Conservation (phyloP, 2,888 invertebrate species). For the Dryococelus australis region DNA sequence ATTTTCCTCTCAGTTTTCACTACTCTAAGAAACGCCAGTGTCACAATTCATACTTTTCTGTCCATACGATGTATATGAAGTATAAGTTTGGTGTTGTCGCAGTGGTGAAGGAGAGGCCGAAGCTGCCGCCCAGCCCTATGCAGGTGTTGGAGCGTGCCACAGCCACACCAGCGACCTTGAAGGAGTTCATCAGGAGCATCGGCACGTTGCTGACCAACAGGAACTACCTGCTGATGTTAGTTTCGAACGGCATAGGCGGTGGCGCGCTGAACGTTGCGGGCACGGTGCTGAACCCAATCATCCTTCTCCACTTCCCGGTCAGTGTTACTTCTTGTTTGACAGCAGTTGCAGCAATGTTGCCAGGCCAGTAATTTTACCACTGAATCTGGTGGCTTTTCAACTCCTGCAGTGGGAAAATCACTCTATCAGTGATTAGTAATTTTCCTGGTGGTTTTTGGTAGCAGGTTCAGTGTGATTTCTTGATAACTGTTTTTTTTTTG, state of each 20-base stretch:
- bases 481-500: too few species aligned
- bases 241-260: constrained; percentile 64
- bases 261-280: constrained; percentile 70
- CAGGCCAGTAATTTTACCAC: too few species aligned
- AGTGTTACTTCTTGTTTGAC: constrained; percentile 43
- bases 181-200: constrained; percentile 58
- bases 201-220: constrained; percentile 58
- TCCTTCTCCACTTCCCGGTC: constrained; percentile 62
- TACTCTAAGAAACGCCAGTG: too few species aligned
- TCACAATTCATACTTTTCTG: too few species aligned
- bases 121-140: constrained; percentile 64
- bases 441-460: too few species aligned
- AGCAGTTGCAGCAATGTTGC: too few species aligned
- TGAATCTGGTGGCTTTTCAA: too few species aligned
- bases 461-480: too few species aligned
- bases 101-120: constrained; percentile 65
- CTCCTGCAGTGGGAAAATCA: too few species aligned
- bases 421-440: too few species aligned
- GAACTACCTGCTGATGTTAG: constrained; percentile 59
- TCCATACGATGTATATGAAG: too few species aligned
- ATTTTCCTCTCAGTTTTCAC: too few species aligned
- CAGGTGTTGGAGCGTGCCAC: constrained; percentile 54
- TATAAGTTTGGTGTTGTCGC: neutral
- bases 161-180: neutral
- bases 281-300: constrained; percentile 65